Conservation (phyloP, 2,797 vertebrate genomes). For the Rallus crepitans region DNA sequence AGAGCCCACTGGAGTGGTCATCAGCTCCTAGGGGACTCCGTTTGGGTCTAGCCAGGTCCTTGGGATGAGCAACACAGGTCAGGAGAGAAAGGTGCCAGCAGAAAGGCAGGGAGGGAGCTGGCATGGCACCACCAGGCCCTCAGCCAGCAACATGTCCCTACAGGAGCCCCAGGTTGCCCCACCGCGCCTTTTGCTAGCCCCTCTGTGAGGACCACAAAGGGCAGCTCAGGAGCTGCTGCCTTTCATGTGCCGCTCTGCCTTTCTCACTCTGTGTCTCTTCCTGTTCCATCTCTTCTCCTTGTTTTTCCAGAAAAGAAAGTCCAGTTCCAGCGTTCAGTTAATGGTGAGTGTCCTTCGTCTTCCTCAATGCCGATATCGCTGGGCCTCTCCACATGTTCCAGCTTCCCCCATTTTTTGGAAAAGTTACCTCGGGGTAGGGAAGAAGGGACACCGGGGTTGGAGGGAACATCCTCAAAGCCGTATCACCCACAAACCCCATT, state of each 20-base stretch:
- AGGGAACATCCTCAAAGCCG: conserved; percentile 75
- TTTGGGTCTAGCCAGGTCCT: neutral
- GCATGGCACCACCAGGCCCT: neutral
- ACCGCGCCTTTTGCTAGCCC: neutral
- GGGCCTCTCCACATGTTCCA: conserved; percentile 76
- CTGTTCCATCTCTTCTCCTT: conserved; percentile 91
- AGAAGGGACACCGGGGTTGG: conserved; percentile 77
- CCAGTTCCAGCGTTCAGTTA: conserved; percentile 93
- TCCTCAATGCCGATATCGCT: conserved; percentile 81
- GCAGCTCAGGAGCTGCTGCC: conserved; percentile 71
- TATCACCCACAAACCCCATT: conserved; percentile 69
- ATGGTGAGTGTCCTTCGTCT: conserved; percentile 90
- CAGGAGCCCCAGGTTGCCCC: neutral
- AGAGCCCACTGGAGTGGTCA: neutral
- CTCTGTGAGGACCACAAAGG: conserved; percentile 38
- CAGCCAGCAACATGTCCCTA: neutral
- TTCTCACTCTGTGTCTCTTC: conserved; percentile 85
- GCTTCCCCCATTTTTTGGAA: conserved; percentile 73
- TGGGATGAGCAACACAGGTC: neutral
- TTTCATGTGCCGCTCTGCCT: conserved; percentile 77
- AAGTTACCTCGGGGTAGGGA: conserved; percentile 76
- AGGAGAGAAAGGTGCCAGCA: neutral
- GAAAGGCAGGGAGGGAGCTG: neutral
- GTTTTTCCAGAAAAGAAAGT: conserved; percentile 96
- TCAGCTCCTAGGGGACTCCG: neutral